Percentiles rank a stretch among this genome's conserved stretches.
These are phyloP conservation scores for Sycophila sp. DNA, from an alignment of 1,140 invertebrate genomes.

Conservation along the genomic window DNA sequence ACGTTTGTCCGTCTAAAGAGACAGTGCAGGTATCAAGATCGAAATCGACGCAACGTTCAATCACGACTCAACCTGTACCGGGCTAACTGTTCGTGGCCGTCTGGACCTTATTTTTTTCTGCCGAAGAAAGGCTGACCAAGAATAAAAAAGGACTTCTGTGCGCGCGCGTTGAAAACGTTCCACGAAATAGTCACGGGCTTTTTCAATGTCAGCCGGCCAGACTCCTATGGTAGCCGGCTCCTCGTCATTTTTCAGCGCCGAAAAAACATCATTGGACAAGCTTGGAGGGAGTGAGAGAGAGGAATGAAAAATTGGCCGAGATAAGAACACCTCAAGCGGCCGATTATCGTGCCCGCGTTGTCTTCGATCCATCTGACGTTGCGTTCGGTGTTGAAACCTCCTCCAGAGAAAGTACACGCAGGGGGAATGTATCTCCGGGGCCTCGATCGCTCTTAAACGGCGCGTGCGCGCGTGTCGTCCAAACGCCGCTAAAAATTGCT, in stretches of 20 bases:
- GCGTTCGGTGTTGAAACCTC: neutral
- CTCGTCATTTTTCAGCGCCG: constrained; percentile 16
- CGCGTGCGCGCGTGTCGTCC: neutral
- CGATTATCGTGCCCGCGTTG: constrained; percentile 3
- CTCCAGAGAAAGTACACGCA: neutral
- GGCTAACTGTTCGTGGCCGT: constrained; percentile 11
- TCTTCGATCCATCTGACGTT: constrained; percentile 2
- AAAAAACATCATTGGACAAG: constrained; percentile 17
- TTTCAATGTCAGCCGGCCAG: neutral
- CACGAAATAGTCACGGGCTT: constrained; percentile 4
- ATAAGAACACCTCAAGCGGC: constrained; percentile 21
- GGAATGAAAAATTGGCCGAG: constrained; percentile 28
- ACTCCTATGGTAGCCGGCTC: neutral
- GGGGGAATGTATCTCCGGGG: too few relatives aligned
- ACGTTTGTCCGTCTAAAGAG: constrained; percentile 27
- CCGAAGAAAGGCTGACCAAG: neutral
- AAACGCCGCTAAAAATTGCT: constrained; percentile 17
- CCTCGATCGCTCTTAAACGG: too few relatives aligned
- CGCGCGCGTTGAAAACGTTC: constrained; percentile 3
- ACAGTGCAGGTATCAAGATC: constrained; percentile 19
- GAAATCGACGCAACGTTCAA: constrained; percentile 27
- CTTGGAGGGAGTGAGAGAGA: too few relatives aligned
- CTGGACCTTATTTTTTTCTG: constrained; percentile 7
- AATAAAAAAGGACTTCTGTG: constrained; percentile 30
- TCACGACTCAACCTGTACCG: constrained; percentile 29